Evolutionary conservation across 2,797 vertebrate species (phyloP).

Genomic region (Cossypha caffra): DNA sequence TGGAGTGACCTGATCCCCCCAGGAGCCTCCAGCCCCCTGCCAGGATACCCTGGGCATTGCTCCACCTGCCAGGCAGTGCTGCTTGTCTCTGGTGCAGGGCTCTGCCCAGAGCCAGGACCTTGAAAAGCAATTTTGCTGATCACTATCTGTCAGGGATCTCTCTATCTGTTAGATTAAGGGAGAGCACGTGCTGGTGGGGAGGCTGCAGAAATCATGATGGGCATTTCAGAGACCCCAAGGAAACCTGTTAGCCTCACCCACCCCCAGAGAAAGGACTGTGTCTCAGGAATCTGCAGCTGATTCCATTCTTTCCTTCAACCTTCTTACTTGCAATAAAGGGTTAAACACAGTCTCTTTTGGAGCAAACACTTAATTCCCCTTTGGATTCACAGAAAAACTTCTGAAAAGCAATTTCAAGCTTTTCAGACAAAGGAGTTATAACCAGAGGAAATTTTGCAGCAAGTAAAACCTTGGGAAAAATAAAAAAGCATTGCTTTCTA

Average conservation of each 20-base stretch:
- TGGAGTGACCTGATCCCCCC: rapidly evolving
- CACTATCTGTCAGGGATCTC: constrained; percentile 25
- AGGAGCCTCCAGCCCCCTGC: background rate
- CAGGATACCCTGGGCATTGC: rapidly evolving
- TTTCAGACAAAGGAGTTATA: background rate
- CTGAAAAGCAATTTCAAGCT: background rate
- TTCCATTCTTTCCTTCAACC: background rate
- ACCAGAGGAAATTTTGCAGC: background rate
- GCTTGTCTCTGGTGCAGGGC: constrained; percentile 30
- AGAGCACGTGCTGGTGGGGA: background rate
- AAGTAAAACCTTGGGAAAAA: background rate
- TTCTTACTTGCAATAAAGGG: background rate
- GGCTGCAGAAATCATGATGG: rapidly evolving
- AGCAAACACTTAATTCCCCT: background rate
- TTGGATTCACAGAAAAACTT: background rate
- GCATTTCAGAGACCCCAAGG: background rate
- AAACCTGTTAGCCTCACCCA: background rate
- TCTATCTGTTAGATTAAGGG: background rate
- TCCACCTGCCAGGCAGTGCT: background rate
- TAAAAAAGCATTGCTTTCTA: background rate
- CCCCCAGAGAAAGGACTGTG: background rate
- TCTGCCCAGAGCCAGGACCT: constrained; percentile 23
- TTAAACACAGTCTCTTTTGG: background rate
- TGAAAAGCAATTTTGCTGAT: constrained; percentile 70
- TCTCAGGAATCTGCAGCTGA: background rate